phyloP scores from a whole-genome alignment of 2,113 vertebrate species.

The Clupea harengus region DNA sequence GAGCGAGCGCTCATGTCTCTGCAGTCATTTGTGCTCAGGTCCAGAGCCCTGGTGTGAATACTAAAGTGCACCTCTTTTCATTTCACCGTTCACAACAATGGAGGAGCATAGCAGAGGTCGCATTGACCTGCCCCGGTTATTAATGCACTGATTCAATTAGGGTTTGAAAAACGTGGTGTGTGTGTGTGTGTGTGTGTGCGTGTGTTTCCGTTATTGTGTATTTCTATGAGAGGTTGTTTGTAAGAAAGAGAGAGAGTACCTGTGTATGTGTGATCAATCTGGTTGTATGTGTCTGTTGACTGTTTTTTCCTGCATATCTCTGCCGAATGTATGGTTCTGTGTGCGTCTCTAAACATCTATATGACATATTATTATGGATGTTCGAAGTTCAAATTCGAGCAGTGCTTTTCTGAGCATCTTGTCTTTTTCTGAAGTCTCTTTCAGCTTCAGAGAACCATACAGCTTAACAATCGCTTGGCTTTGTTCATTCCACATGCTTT shows the following conservation, averaged over 20 bases:
- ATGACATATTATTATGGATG: not conserved
- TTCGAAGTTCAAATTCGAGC: not conserved
- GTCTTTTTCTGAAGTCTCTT: not conserved
- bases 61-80: slow-evolving; percentile 45
- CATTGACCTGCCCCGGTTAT: slow-evolving; percentile 51
- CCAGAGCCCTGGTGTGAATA: slow-evolving; percentile 48
- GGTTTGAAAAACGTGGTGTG: slow-evolving; percentile 6
- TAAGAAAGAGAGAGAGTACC: not conserved
- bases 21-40: not conserved
- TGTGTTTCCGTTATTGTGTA: not conserved
- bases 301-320: not conserved
- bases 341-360: not conserved
- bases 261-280: not conserved
- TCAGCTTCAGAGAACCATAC: not conserved
- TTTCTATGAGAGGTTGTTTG: not conserved
- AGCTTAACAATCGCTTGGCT: not conserved
- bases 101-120: slow-evolving; percentile 42
- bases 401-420: not conserved
- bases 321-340: not conserved
- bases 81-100: slow-evolving; percentile 51
- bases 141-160: slow-evolving; percentile 59
- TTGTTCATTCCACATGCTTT: not conserved
- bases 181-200: not conserved
- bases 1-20: not conserved
- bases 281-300: too few relatives aligned